These are phyloP conservation scores for Acanthurus lineatus DNA, from an alignment of 2,797 vertebrate genomes.

Conservation along the genomic window DNA sequence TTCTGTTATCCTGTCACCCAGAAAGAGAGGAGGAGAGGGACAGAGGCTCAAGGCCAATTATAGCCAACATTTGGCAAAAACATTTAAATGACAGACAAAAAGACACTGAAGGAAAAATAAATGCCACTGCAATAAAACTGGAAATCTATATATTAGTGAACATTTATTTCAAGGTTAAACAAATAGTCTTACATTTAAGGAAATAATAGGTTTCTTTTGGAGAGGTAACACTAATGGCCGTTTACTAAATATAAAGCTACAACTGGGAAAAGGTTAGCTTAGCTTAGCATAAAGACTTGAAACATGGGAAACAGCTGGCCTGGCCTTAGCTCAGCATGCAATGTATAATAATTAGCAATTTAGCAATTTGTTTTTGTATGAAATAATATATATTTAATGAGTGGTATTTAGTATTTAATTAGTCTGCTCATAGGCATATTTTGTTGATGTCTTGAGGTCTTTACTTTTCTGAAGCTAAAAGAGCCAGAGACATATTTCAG, in stretches of 20 bases:
- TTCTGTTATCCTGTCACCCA: conserved; percentile 61
- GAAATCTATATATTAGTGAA: background rate
- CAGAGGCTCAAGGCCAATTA: background rate
- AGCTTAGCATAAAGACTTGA: background rate
- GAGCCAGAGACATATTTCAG: too few species aligned
- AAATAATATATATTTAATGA: background rate
- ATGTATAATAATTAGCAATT: too few species aligned
- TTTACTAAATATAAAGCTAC: too few species aligned
- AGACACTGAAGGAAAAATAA: background rate
- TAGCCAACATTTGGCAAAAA: conserved; percentile 3
- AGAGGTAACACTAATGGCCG: too few species aligned
- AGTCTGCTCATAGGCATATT: too few species aligned
- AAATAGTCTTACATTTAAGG: background rate
- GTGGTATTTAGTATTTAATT: too few species aligned
- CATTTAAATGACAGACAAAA: background rate
- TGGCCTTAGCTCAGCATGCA: background rate
- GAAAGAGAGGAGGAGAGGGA: background rate
- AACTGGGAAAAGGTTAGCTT: background rate
- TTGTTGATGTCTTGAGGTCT: background rate
- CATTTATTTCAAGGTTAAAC: background rate
- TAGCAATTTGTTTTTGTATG: too few species aligned
- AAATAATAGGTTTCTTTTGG: too few species aligned
- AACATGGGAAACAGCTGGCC: background rate
- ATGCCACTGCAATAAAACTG: background rate
- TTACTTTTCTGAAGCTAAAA: background rate